Conservation (phyloP, 2,888 invertebrate genomes). For the Osedax fenrisi region DNA sequence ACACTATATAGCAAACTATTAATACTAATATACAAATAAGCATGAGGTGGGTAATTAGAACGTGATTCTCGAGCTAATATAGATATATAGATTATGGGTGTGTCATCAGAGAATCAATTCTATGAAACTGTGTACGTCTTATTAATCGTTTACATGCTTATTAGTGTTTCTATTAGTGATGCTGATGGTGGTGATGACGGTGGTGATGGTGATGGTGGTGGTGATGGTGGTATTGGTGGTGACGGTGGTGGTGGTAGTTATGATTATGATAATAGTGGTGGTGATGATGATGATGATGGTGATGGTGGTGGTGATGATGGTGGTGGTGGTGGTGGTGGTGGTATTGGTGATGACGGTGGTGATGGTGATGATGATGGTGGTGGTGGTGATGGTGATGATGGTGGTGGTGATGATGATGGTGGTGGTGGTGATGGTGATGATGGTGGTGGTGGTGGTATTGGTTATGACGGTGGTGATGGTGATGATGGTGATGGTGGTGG, state of each 20-base stretch:
- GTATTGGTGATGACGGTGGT: not conserved
- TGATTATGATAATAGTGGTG: not conserved
- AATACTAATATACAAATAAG: too few species aligned
- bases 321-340: not conserved
- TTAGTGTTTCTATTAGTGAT: too few species aligned
- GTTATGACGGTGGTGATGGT: not conserved
- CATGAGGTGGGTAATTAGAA: too few species aligned
- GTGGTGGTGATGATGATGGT: not conserved
- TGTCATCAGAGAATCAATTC: too few species aligned
- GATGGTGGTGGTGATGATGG: not conserved
- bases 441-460: not conserved
- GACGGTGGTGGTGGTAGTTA: not conserved
- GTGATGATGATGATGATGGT: not conserved
- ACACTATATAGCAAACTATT: too few species aligned
- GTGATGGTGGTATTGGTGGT: not conserved
- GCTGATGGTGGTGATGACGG: too few species aligned
- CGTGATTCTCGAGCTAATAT: too few species aligned
- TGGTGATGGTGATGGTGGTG: not conserved
- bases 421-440: not conserved
- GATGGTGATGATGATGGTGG: not conserved
- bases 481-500: not conserved
- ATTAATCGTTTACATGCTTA: too few species aligned
- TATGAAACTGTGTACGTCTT: too few species aligned
- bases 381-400: not conserved
- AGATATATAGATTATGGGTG: too few species aligned